Conservation (phyloP, 1,140 invertebrate genomes). For the Palaemon carinicauda region DNA sequence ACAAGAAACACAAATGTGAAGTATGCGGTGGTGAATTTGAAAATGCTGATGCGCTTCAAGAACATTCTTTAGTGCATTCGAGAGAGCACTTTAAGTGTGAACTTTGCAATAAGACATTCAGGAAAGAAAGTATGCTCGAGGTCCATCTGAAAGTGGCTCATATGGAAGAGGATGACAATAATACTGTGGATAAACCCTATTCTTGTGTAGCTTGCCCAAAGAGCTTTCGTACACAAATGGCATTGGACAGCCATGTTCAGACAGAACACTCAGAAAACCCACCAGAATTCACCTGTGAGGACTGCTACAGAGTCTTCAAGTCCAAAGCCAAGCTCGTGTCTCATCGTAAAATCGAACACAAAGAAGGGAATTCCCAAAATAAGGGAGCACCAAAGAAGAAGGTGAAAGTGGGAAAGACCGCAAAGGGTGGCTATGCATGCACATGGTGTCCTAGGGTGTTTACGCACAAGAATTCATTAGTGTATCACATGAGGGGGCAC, state of each 20-base stretch:
- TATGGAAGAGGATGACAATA: constrained; percentile 58
- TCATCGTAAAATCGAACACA: constrained; percentile 62
- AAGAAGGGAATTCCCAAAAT: constrained; percentile 55
- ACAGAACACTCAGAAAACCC: constrained; percentile 42
- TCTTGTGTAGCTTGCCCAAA: constrained; percentile 40
- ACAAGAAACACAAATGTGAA: constrained; percentile 54
- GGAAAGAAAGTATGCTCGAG: constrained; percentile 74
- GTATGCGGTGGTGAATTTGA: constrained; percentile 55
- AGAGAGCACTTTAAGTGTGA: constrained; percentile 65
- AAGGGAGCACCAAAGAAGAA: constrained; percentile 55
- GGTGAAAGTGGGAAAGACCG: constrained; percentile 50
- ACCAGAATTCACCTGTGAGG: constrained; percentile 60
- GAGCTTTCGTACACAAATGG: constrained; percentile 45
- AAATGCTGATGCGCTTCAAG: constrained; percentile 41
- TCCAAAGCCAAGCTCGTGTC: constrained; percentile 60
- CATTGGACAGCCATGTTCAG: constrained; percentile 38
- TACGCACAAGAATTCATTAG: constrained; percentile 81
- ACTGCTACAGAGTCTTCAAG: constrained; percentile 63
- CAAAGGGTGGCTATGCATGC: constrained; percentile 68
- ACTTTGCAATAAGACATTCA: constrained; percentile 73
- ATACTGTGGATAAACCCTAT: constrained; percentile 25
- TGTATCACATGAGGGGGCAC: constrained; percentile 84
- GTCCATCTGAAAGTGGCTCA: constrained; percentile 67
- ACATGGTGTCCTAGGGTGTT: constrained; percentile 78
- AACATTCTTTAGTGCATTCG: constrained; percentile 50